phyloP scores from a whole-genome alignment of 2,888 invertebrate species.

The Microdon myrmicae region DNA sequence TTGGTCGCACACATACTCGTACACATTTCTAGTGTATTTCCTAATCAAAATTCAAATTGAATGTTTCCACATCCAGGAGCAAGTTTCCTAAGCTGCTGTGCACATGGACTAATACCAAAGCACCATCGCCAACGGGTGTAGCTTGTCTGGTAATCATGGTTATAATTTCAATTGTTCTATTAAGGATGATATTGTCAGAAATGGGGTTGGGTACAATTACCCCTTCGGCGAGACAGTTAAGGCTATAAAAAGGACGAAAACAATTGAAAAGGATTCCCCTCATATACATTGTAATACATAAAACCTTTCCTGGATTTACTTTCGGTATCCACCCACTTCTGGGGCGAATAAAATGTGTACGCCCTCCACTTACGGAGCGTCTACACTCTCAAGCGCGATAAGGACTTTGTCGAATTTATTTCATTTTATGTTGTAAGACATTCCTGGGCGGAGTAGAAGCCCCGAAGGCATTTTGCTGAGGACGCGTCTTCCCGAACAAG shows the following conservation, averaged over 20 bases:
- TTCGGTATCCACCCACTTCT: constrained; percentile 52
- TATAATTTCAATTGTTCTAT: constrained; percentile 52
- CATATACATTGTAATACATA: constrained; percentile 50
- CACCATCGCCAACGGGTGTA: constrained; percentile 23
- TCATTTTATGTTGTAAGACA: constrained; percentile 32
- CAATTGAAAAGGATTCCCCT: constrained; percentile 49
- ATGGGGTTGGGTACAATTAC: constrained; percentile 34
- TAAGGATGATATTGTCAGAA: constrained; percentile 39
- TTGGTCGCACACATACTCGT: constrained; percentile 1
- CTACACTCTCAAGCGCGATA: constrained; percentile 24
- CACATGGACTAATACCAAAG: neutral
- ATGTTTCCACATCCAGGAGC: constrained; percentile 44
- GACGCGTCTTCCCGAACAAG: constrained; percentile 12
- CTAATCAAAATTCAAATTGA: constrained; percentile 67
- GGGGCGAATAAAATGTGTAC: constrained; percentile 36
- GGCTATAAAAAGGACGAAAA: constrained; percentile 36
- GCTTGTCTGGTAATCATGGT: constrained; percentile 47
- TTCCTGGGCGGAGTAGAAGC: constrained; percentile 37
- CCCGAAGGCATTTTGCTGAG: constrained; percentile 40
- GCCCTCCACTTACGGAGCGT: constrained; percentile 51
- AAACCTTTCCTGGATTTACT: constrained; percentile 52
- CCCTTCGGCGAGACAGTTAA: constrained; percentile 27
- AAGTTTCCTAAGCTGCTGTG: constrained; percentile 5
- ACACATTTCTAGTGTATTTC: constrained; percentile 58
- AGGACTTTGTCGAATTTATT: constrained; percentile 33